Evolutionary conservation across 2,888 invertebrate species (phyloP), one percentile per base, ranked within the genome.

Genomic region (Molanna angustata): DNA sequence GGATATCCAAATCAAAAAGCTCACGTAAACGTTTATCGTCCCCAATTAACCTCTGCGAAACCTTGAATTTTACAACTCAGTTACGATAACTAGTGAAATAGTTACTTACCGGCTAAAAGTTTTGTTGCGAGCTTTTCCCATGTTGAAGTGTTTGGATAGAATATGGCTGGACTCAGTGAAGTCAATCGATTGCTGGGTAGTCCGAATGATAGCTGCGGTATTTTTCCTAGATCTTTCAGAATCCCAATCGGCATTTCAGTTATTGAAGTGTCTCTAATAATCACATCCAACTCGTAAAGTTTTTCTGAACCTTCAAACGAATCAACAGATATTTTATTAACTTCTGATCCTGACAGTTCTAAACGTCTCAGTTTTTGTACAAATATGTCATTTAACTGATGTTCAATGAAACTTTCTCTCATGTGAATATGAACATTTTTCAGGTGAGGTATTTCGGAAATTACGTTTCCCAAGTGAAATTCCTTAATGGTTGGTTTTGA

Each of bases 91-190:
- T n/a, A n/a, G n/a, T n/a, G n/a, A n/a, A n/a, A 27, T 7, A 27
- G 11, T 27, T 7, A 27, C 75, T 72, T 71, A 88, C 89, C 88
- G 72, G 88, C 84, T 50, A 93, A 84, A 67, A 91, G 80, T 66
- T 90, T 88, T 3, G 93, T 92, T n/a, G 92, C 92, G 60, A 90
- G 86, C 61, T 86, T 85, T 70, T 91, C 91, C 92, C 92, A 92
- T 62, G 85, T 84, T 17, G 89, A 88, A 61, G 86, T 84, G 69
- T 93, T 92, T 20, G 89, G 88, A 69, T 93, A 93, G 68, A 94
- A 87, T 58, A 90, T 86, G 58, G 90, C 88, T 46, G 91, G 88
- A 67, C 88, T 87, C 59, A 94, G 77, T 54, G 85, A 83, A 31
- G 84, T 81, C 65, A 94, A 80, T 71, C 84, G 82, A 73, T 94